Evolutionary conservation across 2,888 invertebrate genomes (phyloP).

Genomic region (Orthonevra nobilis): DNA sequence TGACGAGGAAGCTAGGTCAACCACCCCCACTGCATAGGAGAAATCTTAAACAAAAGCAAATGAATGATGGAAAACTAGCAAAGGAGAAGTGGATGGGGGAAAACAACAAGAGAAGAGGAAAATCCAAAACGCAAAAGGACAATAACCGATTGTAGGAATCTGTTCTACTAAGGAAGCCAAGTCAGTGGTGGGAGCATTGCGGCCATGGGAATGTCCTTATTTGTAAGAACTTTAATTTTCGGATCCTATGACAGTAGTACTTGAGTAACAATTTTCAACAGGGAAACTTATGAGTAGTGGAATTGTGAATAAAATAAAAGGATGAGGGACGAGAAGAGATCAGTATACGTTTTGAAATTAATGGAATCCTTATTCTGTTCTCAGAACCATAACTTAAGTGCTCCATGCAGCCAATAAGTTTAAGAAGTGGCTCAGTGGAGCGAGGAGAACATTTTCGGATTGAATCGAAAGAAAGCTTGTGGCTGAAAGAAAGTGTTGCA

Average conservation of each 20-base stretch:
- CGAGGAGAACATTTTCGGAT: too few species aligned
- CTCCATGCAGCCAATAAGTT: slow-evolving; percentile 24
- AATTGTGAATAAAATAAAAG: slow-evolving; percentile 11
- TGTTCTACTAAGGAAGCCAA: slow-evolving; percentile 58
- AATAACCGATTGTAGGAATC: slow-evolving; percentile 60
- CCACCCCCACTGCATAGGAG: slow-evolving; percentile 61
- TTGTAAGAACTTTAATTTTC: slow-evolving; percentile 46
- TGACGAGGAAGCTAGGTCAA: slow-evolving; percentile 63
- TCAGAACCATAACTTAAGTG: too few species aligned
- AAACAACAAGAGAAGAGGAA: neutral
- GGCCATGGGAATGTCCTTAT: slow-evolving; percentile 32
- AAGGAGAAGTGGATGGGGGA: neutral
- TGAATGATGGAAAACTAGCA: slow-evolving; percentile 23
- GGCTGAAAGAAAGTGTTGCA: too few species aligned
- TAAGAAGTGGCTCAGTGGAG: slow-evolving; percentile 11
- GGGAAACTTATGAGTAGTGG: slow-evolving; percentile 4
- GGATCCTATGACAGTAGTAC: slow-evolving; percentile 30
- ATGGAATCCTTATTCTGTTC: slow-evolving; percentile 9
- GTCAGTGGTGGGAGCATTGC: neutral
- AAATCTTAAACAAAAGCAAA: slow-evolving; percentile 46
- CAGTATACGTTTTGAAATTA: slow-evolving; percentile 34
- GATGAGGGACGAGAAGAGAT: slow-evolving; percentile 23
- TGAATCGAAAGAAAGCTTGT: too few species aligned
- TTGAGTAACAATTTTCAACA: slow-evolving; percentile 32
- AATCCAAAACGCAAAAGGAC: slow-evolving; percentile 42